A percentile compares a stretch with the other conserved stretches of the same genome.
phyloP scores from a whole-genome alignment of 2,113 vertebrate genomes.

The Orcinus orca region DNA sequence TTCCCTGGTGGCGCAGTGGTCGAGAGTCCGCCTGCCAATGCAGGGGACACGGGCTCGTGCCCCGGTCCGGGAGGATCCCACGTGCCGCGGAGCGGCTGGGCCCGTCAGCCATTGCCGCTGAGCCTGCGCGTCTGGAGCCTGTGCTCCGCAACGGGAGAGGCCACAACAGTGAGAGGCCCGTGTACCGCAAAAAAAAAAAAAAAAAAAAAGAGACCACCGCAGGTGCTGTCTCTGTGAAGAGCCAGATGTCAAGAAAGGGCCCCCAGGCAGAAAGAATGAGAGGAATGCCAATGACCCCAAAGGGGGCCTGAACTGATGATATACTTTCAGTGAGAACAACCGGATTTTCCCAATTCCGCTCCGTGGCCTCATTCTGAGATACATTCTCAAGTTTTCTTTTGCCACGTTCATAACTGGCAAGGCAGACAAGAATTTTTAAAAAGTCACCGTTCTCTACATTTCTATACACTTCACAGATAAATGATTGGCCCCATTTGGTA shows the following conservation, averaged over 20 bases:
- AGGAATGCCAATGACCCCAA: conserved; percentile 29
- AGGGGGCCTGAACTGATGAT: neutral
- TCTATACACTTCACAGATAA: neutral
- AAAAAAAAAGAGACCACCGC: conserved; percentile 35
- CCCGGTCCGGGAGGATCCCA: too few relatives aligned
- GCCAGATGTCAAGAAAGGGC: conserved; percentile 40
- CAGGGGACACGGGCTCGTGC: too few relatives aligned
- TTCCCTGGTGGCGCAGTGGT: too few relatives aligned
- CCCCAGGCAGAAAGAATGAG: conserved; percentile 34
- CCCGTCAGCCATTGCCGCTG: too few relatives aligned
- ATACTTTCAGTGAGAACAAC: neutral
- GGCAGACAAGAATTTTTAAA: neutral
- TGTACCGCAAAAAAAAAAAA: neutral
- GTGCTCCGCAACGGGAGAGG: too few relatives aligned
- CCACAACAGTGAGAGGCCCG: too few relatives aligned
- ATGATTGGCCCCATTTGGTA: neutral
- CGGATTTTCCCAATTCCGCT: neutral
- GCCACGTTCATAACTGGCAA: neutral
- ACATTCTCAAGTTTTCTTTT: neutral
- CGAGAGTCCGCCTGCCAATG: too few relatives aligned
- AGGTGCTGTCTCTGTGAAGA: conserved; percentile 46
- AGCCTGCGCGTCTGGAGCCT: too few relatives aligned
- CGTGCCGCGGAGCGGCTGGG: rapidly evolving
- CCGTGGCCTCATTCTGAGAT: neutral
- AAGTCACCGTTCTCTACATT: neutral